Percentiles rank a stretch among this genome's conserved stretches.
phyloP scores from a whole-genome alignment of 64 coral and sea anemone species.

The Actinia equina region DNA sequence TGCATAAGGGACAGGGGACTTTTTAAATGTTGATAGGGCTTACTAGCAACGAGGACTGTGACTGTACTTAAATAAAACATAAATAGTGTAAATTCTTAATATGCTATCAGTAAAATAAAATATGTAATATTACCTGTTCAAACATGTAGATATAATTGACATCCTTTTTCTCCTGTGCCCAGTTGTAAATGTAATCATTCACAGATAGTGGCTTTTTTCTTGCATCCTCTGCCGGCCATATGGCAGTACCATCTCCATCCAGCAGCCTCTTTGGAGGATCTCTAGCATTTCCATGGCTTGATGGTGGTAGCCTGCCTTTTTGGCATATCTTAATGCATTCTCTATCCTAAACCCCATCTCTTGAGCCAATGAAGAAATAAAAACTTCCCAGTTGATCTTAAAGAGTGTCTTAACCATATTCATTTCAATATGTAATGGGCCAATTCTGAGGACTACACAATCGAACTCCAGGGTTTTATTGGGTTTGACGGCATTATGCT shows the following conservation, averaged over 20 bases:
- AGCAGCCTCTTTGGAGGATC: not conserved
- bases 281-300: not conserved
- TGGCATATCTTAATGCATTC: conserved; percentile 14
- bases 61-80: too few species aligned
- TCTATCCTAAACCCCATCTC: conserved; percentile 24
- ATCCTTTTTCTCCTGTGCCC: conserved; percentile 20
- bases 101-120: not conserved
- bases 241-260: conserved; percentile 48
- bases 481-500: not conserved
- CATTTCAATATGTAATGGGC: conserved; percentile 28
- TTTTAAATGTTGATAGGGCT: too few species aligned
- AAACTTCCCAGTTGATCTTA: conserved; percentile 18
- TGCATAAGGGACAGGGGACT: not conserved
- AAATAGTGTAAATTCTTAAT: too few species aligned
- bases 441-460: conserved; percentile 34
- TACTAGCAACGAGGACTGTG: too few species aligned
- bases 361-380: conserved; percentile 7
- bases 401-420: conserved; percentile 24
- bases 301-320: not conserved
- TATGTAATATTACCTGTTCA: not conserved
- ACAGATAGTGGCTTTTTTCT: not conserved
- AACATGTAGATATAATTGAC: conserved; percentile 14
- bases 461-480: conserved; percentile 16
- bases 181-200: conserved; percentile 21
- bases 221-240: conserved; percentile 37